Conservation (phyloP, 2,113 vertebrate species). For the Lasiurus borealis region DNA sequence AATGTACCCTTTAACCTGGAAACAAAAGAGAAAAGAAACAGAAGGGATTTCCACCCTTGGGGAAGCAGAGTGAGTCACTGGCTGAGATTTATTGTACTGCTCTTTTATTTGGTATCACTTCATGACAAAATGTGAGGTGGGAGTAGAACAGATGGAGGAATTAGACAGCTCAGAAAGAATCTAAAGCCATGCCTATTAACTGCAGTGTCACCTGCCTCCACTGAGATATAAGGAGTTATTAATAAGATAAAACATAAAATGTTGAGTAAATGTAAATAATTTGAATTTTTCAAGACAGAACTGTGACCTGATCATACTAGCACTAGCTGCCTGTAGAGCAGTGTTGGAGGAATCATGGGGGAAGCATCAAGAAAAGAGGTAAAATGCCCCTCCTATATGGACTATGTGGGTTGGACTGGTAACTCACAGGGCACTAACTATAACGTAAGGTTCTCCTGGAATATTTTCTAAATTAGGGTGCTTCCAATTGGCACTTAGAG, state of each 20-base stretch:
- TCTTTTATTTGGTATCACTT: constrained; percentile 19
- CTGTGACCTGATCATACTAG: neutral
- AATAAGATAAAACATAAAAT: constrained; percentile 44
- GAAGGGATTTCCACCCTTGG: constrained; percentile 62
- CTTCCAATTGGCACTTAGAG: neutral
- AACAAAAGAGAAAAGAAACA: constrained; percentile 71
- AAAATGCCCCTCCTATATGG: neutral
- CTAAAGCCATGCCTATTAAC: neutral
- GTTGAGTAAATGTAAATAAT: neutral
- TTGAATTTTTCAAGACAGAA: neutral
- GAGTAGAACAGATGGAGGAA: constrained; percentile 1
- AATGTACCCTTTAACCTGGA: constrained; percentile 70
- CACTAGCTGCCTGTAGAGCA: neutral
- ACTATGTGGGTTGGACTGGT: neutral
- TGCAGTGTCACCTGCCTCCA: neutral
- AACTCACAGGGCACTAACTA: neutral
- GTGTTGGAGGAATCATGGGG: neutral
- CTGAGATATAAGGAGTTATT: neutral
- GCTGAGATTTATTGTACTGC: constrained; percentile 68
- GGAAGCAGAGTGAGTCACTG: constrained; percentile 32
- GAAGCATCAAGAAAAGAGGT: neutral
- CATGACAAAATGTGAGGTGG: constrained; percentile 57
- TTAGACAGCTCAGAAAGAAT: constrained; percentile 13
- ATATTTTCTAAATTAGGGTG: neutral
- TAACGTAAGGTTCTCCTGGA: neutral